phyloP scores from a whole-genome alignment of 2,888 invertebrate species.

The Acronicta alni region DNA sequence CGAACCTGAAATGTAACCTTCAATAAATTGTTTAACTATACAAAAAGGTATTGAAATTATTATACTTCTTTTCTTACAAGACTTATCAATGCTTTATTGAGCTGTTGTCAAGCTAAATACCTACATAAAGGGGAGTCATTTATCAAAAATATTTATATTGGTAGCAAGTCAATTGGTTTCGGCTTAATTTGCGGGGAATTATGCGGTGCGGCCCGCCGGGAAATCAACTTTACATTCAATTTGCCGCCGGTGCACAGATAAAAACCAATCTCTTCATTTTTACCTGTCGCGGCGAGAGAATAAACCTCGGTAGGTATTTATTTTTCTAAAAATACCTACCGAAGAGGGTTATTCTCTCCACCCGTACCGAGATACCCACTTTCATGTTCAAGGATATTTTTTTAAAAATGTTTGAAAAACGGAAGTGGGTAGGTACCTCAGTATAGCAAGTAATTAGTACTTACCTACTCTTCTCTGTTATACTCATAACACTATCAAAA shows the following conservation, averaged over 20 bases:
- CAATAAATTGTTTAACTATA: neutral
- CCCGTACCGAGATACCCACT: too few relatives aligned
- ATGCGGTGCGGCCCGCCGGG: slow-evolving; percentile 82
- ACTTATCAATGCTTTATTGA: slow-evolving; percentile 47
- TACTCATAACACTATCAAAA: too few relatives aligned
- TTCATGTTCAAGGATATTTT: too few relatives aligned
- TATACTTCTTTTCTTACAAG: slow-evolving; percentile 36
- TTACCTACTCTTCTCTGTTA: too few relatives aligned
- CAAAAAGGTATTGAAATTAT: slow-evolving; percentile 25
- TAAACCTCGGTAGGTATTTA: slow-evolving; percentile 44
- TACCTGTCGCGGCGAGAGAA: slow-evolving; percentile 64
- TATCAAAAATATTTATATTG: slow-evolving; percentile 87
- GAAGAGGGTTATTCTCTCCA: too few relatives aligned
- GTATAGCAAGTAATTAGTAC: too few relatives aligned
- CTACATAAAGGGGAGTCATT: slow-evolving; percentile 79
- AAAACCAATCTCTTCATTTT: slow-evolving; percentile 85
- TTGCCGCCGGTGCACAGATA: slow-evolving; percentile 82
- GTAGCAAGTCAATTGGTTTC: slow-evolving; percentile 84
- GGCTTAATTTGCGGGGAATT: slow-evolving; percentile 86
- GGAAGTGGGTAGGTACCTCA: too few relatives aligned
- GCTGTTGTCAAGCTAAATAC: slow-evolving; percentile 56
- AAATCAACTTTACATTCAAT: slow-evolving; percentile 89
- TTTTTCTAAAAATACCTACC: slow-evolving; percentile 23
- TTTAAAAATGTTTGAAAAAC: too few relatives aligned
- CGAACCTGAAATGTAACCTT: neutral